Percentiles rank a stretch among this genome's conserved stretches.
phyloP scores from a whole-genome alignment of 2,888 invertebrate genomes.

The Lasioglossum malachurum region DNA sequence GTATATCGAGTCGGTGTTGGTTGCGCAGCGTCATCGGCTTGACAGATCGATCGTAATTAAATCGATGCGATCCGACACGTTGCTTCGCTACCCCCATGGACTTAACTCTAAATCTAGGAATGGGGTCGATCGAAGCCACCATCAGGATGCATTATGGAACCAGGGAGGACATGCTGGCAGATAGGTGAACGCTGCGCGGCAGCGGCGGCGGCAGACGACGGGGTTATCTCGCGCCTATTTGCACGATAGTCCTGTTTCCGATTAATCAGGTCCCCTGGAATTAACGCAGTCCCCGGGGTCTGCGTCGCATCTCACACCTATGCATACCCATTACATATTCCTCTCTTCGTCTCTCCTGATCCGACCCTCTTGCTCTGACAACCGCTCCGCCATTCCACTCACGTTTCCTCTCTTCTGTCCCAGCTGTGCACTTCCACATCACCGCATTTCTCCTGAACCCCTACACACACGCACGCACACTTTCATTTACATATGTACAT shows the following conservation, averaged over 20 bases:
- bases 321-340: conserved; percentile 54
- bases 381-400: conserved; percentile 9
- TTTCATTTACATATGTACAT: conserved; percentile 6
- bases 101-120: conserved; percentile 77
- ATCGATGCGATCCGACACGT: conserved; percentile 70
- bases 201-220: conserved; percentile 50
- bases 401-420: conserved; percentile 34
- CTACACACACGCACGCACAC: not conserved
- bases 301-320: conserved; percentile 59
- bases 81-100: conserved; percentile 63
- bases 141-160: conserved; percentile 77
- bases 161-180: conserved; percentile 73
- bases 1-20: conserved; percentile 49
- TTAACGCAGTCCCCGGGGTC: conserved; percentile 80
- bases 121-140: conserved; percentile 80
- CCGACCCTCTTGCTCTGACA: conserved; percentile 14
- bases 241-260: conserved; percentile 82
- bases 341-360: conserved; percentile 27
- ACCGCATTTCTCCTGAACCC: not conserved
- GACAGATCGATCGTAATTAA: conserved; percentile 79
- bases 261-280: conserved; percentile 83
- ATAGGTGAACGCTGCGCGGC: conserved; percentile 66
- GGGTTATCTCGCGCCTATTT: conserved; percentile 83
- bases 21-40: conserved; percentile 57
- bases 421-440: conserved; percentile 14